Conservation (phyloP, 2,888 invertebrate genomes). For the Colostygia pectinataria region DNA sequence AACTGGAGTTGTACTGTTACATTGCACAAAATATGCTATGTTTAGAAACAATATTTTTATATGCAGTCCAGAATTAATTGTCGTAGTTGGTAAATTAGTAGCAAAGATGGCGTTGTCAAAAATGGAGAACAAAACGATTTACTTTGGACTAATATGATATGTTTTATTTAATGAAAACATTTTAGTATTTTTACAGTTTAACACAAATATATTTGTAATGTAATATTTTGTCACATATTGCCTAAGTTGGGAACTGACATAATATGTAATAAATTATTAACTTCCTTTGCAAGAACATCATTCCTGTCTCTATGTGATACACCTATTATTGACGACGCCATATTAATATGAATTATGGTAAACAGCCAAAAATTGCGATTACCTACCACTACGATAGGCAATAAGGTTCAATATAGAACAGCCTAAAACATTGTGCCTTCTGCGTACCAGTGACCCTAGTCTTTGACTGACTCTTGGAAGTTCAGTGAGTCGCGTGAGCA, state of each 20-base stretch:
- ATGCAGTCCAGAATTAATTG: constrained; percentile 8
- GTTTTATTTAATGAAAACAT: constrained; percentile 26
- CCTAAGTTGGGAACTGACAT: no score
- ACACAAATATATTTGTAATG: no score
- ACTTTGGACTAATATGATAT: constrained; percentile 12
- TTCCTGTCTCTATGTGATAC: no score
- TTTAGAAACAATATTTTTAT: background rate
- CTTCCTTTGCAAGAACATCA: no score
- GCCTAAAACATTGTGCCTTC: constrained; percentile 66
- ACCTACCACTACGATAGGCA: background rate
- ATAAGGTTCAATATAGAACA: constrained; percentile 11
- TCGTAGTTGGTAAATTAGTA: constrained; percentile 1
- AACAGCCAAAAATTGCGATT: background rate
- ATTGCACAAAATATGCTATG: constrained; percentile 27
- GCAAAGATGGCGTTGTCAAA: background rate
- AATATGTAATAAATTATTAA: no score
- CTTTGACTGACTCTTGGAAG: constrained; percentile 55
- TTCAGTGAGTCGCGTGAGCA: constrained; percentile 75
- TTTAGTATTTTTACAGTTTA: constrained; percentile 2
- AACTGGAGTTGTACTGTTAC: constrained; percentile 65
- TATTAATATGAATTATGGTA: no score
- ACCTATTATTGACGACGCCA: no score
- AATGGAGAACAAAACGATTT: background rate
- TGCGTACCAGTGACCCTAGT: constrained; percentile 78
- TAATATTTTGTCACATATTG: no score